Percentiles rank a stretch among this genome's conserved stretches.
Conservation (phyloP, 2,888 invertebrate species). For the Amiota minor region DNA sequence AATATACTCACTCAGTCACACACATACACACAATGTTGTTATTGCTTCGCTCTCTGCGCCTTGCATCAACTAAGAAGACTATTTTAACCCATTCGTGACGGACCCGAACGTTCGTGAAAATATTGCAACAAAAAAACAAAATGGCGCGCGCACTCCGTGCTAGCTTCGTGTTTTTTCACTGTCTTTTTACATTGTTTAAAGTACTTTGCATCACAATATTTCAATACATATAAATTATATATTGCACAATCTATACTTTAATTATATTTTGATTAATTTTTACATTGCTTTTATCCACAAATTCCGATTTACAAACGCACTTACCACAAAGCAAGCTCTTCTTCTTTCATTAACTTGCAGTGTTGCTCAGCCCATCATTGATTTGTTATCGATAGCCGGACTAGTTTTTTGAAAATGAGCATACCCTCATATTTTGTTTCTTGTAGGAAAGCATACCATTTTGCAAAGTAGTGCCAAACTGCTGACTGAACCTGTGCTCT, state of each 20-base stretch:
- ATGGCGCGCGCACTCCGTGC: conserved; percentile 17
- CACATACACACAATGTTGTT: background rate
- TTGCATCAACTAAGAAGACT: too few species aligned
- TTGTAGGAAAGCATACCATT: too few species aligned
- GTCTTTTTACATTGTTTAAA: background rate
- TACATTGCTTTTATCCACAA: background rate
- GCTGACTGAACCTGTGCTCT: too few species aligned
- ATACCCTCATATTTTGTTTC: too few species aligned
- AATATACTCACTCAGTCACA: background rate
- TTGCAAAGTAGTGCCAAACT: too few species aligned
- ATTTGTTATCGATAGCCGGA: too few species aligned
- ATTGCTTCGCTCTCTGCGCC: too few species aligned
- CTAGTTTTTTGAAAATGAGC: too few species aligned
- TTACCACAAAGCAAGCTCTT: too few species aligned
- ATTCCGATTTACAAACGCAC: background rate
- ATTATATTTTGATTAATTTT: background rate
- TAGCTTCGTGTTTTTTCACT: conserved; percentile 9
- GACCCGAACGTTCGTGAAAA: conserved; percentile 14
- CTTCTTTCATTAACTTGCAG: too few species aligned
- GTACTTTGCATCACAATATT: background rate
- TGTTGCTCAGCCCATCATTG: too few species aligned
- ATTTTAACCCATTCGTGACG: conserved; percentile 10
- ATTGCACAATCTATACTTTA: background rate
- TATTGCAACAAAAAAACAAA: conserved; percentile 28
- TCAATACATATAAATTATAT: background rate